Conservation (phyloP, 2,888 invertebrate species). For the Amphipyra tragopoginis region DNA sequence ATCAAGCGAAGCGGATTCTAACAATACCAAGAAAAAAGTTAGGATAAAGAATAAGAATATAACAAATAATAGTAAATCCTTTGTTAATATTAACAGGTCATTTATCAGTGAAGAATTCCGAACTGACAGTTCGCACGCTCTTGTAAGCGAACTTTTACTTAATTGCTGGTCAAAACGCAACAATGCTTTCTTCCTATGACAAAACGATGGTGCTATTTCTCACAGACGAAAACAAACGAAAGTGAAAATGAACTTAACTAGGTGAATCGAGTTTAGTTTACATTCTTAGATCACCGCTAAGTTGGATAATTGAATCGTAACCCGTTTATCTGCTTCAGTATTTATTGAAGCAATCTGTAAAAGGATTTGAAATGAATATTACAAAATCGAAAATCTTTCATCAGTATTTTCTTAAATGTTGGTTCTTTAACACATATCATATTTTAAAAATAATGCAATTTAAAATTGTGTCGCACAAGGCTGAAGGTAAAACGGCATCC, state of each 20-base stretch:
- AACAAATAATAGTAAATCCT: slow-evolving; percentile 27
- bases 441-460: neutral
- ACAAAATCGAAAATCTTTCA: too few species aligned
- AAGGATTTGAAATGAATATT: neutral
- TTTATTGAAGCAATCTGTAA: neutral
- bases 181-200: slow-evolving; percentile 80
- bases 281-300: slow-evolving; percentile 40
- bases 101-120: slow-evolving; percentile 41
- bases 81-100: slow-evolving; percentile 36
- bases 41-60: neutral
- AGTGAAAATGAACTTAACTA: slow-evolving; percentile 79
- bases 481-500: neutral
- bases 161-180: slow-evolving; percentile 82
- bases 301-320: slow-evolving; percentile 33
- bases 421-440: neutral
- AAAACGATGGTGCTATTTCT: slow-evolving; percentile 68
- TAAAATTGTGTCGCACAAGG: neutral
- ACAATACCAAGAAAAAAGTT: slow-evolving; percentile 1
- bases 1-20: slow-evolving; percentile 2
- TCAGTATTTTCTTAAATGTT: too few species aligned
- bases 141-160: slow-evolving; percentile 82
- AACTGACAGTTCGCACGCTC: slow-evolving; percentile 76
- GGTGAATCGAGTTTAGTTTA: slow-evolving; percentile 41
- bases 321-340: neutral
- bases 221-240: slow-evolving; percentile 73